Evolutionary conservation across 2,113 vertebrate genomes (phyloP).

Genomic region (Cinclus cinclus): DNA sequence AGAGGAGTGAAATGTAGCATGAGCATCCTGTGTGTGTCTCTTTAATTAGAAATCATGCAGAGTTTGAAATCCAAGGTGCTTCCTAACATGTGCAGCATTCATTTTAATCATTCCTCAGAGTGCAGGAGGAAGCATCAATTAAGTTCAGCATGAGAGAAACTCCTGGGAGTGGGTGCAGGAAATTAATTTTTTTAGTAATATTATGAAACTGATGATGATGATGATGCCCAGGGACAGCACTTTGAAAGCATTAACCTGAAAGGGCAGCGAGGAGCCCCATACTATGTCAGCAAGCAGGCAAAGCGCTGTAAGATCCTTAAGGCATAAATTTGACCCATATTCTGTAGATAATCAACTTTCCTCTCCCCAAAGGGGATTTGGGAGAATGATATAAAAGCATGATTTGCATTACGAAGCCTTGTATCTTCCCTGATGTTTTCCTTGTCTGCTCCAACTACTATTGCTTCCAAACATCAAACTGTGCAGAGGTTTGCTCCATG

Average conservation of each 20-base stretch:
- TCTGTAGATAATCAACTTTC: constrained; percentile 59
- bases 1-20: constrained; percentile 32
- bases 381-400: constrained; percentile 47
- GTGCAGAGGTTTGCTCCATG: neutral
- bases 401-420: constrained; percentile 61
- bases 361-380: constrained; percentile 6
- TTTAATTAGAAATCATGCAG: constrained; percentile 65
- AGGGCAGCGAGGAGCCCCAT: neutral
- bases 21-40: constrained; percentile 17
- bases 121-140: constrained; percentile 45
- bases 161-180: constrained; percentile 48
- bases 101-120: constrained; percentile 56
- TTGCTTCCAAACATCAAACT: constrained; percentile 41
- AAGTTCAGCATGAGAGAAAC: constrained; percentile 30
- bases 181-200: constrained; percentile 10
- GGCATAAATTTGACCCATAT: constrained; percentile 65
- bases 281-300: constrained; percentile 24
- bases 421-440: constrained; percentile 55
- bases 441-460: neutral
- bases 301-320: constrained; percentile 27
- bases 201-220: neutral
- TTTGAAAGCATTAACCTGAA: constrained; percentile 40
- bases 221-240: constrained; percentile 18
- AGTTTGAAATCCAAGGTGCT: constrained; percentile 45
- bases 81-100: constrained; percentile 25